A percentile compares a stretch with the other conserved stretches of the same genome.
phyloP scores from a whole-genome alignment of 2,797 vertebrate species.

The Bovichtus variegatus region DNA sequence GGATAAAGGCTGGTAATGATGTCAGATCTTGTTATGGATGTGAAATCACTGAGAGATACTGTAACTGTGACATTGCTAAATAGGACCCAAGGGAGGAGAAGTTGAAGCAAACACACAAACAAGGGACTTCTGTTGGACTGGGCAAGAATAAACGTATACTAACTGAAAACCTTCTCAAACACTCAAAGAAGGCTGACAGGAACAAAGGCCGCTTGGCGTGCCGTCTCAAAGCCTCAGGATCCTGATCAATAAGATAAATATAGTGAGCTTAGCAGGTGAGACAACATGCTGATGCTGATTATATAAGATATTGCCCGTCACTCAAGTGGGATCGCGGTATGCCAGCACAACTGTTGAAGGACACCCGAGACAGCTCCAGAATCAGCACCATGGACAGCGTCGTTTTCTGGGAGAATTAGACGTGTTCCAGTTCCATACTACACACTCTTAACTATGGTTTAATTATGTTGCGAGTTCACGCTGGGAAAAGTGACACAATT shows the following conservation, averaged over 20 bases:
- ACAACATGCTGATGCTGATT: background rate
- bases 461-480: background rate
- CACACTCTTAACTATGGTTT: background rate
- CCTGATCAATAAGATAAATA: background rate
- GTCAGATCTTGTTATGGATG: conserved; percentile 11
- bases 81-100: conserved; percentile 1
- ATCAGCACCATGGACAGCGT: conserved; percentile 52
- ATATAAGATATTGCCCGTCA: background rate
- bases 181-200: background rate
- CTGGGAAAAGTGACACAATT: background rate
- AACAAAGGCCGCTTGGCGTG: background rate
- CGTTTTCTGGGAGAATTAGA: conserved; percentile 1
- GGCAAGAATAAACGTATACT: background rate
- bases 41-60: background rate
- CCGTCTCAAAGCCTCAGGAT: background rate
- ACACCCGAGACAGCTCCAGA: background rate
- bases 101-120: conserved; percentile 16
- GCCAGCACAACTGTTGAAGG: background rate
- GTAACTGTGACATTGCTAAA: conserved; percentile 2
- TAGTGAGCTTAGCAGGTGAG: background rate
- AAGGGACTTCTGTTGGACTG: background rate
- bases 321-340: background rate
- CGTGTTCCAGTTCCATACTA: background rate
- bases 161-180: background rate
- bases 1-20: conserved; percentile 2